Percentiles rank a stretch among this genome's conserved stretches.
Evolutionary conservation across 2,797 vertebrate genomes (phyloP).

Genomic region (Steatocranus sp.): DNA sequence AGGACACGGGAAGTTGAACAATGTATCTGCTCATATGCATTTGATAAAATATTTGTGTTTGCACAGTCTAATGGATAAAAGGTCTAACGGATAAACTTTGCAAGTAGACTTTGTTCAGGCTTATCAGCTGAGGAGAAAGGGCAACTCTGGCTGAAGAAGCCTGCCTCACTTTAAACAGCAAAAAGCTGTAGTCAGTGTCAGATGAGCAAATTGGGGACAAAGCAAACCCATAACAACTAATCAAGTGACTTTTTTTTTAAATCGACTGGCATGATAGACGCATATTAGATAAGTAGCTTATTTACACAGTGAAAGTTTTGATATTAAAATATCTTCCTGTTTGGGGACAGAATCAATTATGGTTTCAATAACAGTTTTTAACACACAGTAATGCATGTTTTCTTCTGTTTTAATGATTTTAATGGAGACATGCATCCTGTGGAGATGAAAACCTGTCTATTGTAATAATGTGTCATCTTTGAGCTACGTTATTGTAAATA

Average conservation of each 20-base stretch:
- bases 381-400: background rate
- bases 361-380: background rate
- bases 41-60: conserved; percentile 15
- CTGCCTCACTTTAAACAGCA: conserved; percentile 6
- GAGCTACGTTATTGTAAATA: background rate
- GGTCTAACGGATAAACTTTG: conserved; percentile 26
- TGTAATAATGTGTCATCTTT: background rate
- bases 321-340: background rate
- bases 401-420: background rate
- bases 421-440: background rate
- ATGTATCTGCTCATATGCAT: background rate
- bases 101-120: conserved; percentile 58
- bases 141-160: conserved; percentile 8
- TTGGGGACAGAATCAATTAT: background rate
- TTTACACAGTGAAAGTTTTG: background rate
- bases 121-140: conserved; percentile 52
- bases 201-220: conserved; percentile 17
- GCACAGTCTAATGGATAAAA: conserved; percentile 15
- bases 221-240: conserved; percentile 43
- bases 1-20: background rate
- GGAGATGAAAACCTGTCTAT: background rate
- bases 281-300: conserved; percentile 1
- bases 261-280: conserved; percentile 12
- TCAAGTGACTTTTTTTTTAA: conserved; percentile 26
- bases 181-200: conserved; percentile 37